Percentiles rank a stretch among this genome's conserved stretches.
Evolutionary conservation across 2,888 invertebrate species (phyloP).

Genomic region (Terebella lapidaria): DNA sequence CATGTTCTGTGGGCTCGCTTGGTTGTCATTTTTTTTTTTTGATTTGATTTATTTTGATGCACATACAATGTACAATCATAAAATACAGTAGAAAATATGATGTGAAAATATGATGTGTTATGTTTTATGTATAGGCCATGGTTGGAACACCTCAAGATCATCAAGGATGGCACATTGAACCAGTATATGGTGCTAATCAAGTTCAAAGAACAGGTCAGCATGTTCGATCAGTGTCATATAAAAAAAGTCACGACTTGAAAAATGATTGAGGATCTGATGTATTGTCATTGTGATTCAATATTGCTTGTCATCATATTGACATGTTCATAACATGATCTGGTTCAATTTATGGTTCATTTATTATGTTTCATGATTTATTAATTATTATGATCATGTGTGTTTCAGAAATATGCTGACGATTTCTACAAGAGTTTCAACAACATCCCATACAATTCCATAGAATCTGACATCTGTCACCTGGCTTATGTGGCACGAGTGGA

Average conservation of each 20-base stretch:
- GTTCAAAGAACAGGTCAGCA: constrained; percentile 60
- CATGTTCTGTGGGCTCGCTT: too few species aligned
- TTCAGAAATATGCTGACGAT: constrained; percentile 74
- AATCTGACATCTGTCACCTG: constrained; percentile 86
- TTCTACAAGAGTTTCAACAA: constrained; percentile 93
- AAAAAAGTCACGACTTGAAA: too few species aligned
- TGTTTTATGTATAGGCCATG: constrained; percentile 60
- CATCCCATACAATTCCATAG: constrained; percentile 85
- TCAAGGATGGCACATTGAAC: constrained; percentile 81
- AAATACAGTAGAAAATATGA: too few species aligned
- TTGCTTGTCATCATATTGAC: not conserved
- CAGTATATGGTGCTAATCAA: constrained; percentile 96
- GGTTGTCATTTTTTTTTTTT: too few species aligned
- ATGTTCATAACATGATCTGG: constrained; percentile 65
- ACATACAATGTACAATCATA: too few species aligned
- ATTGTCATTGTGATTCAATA: not conserved
- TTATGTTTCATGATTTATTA: not conserved
- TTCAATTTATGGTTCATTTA: constrained; percentile 59
- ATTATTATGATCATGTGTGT: not conserved
- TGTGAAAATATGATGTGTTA: too few species aligned
- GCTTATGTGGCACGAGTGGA: constrained; percentile 94
- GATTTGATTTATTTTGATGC: too few species aligned
- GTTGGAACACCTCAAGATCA: constrained; percentile 84
- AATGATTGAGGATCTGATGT: too few species aligned
- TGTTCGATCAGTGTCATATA: too few species aligned